These are phyloP conservation scores for Pycnomerus fuliginosus DNA, from an alignment of 2,888 invertebrate genomes.

Conservation along the genomic window DNA sequence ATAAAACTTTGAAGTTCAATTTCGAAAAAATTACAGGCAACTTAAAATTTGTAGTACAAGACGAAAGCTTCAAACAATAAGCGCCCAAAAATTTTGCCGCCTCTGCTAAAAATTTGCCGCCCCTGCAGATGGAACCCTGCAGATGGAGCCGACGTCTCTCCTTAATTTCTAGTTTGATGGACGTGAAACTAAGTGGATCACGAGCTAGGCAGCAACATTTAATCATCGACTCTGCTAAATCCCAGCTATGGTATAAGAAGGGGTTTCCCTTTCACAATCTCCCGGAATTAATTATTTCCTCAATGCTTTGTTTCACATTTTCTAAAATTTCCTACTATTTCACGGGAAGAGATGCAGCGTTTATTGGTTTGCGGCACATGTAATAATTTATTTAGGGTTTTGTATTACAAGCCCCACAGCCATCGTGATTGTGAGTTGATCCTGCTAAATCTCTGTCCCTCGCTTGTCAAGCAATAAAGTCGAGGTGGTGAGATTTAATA, in stretches of 20 bases:
- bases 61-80: too few relatives aligned
- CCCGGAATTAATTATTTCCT: constrained; percentile 10
- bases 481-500: constrained; percentile 36
- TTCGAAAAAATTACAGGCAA: too few relatives aligned
- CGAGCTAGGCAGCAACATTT: constrained; percentile 1
- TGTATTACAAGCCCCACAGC: constrained; percentile 21
- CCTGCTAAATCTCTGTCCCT: constrained; percentile 21
- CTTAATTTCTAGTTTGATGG: constrained; percentile 11
- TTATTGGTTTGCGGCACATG: constrained; percentile 34
- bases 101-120: too few relatives aligned
- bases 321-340: constrained; percentile 19
- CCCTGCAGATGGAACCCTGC: too few relatives aligned
- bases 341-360: too few relatives aligned
- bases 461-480: constrained; percentile 24
- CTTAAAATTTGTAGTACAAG: too few relatives aligned
- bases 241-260: constrained; percentile 3
- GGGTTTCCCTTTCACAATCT: constrained; percentile 11
- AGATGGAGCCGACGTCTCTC: too few relatives aligned
- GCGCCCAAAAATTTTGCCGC: too few relatives aligned
- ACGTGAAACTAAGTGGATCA: constrained; percentile 20
- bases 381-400: constrained; percentile 39
- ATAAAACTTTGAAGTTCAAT: too few relatives aligned
- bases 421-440: constrained; percentile 25
- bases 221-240: constrained; percentile 12
- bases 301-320: not conserved